These are phyloP conservation scores for Drosophila subsilvestris DNA, from an alignment of 2,888 invertebrate genomes.

Conservation along the genomic window DNA sequence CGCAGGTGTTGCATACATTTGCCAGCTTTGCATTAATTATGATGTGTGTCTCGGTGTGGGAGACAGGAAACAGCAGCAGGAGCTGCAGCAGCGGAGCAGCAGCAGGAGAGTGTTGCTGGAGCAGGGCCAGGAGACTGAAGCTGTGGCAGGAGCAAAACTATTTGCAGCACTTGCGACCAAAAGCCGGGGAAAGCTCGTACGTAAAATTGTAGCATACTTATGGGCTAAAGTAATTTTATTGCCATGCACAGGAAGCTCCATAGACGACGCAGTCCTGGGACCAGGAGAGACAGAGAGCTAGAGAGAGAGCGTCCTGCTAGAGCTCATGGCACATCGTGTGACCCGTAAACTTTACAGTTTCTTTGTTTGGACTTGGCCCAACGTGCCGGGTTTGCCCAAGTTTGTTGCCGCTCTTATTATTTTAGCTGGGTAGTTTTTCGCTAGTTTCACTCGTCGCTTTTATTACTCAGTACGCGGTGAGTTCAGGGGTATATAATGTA, in stretches of 20 bases:
- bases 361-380: conserved; percentile 73
- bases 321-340: conserved; percentile 68
- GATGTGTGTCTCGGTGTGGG: conserved; percentile 66
- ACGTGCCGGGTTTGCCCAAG: conserved; percentile 50
- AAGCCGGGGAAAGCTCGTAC: conserved; percentile 38
- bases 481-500: background rate
- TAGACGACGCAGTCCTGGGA: conserved; percentile 51
- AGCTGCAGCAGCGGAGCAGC: background rate
- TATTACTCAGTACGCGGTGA: background rate
- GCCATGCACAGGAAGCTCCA: conserved; percentile 71
- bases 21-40: conserved; percentile 85
- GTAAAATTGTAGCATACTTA: conserved; percentile 72
- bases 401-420: conserved; percentile 72
- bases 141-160: conserved; percentile 69
- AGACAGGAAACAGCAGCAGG: background rate
- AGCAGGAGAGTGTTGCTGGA: background rate
- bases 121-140: background rate
- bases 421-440: conserved; percentile 66
- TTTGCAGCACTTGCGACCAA: conserved; percentile 73
- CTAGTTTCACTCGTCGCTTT: conserved; percentile 7
- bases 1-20: conserved; percentile 84
- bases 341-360: conserved; percentile 77
- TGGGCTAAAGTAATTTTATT: conserved; percentile 72
- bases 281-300: background rate
- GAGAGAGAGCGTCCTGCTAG: conserved; percentile 13